A percentile compares a stretch with the other conserved stretches of the same genome.
These are phyloP conservation scores for Tenthredo livida DNA, from an alignment of 2,888 invertebrate genomes.

Conservation along the genomic window DNA sequence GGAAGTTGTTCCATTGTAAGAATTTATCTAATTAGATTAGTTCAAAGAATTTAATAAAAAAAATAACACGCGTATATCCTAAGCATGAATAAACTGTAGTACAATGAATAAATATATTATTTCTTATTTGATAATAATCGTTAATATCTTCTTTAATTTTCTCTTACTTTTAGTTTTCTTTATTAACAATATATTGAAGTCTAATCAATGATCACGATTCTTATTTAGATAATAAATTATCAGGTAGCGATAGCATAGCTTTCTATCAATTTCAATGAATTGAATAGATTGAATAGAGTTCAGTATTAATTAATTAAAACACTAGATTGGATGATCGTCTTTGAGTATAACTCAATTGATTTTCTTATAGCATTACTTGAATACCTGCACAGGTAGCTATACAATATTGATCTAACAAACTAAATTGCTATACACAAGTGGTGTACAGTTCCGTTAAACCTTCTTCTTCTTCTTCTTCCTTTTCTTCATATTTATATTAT, in stretches of 20 bases:
- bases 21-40: conserved; percentile 35
- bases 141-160: neutral
- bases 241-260: neutral
- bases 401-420: conserved; percentile 43
- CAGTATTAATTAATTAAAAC: neutral
- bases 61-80: neutral
- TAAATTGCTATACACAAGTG: conserved; percentile 14
- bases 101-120: neutral
- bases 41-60: neutral
- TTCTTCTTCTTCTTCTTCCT: neutral
- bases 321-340: neutral
- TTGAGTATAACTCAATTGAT: conserved; percentile 21
- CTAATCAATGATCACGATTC: neutral
- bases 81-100: neutral
- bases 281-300: neutral
- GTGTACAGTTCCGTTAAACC: neutral
- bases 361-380: neutral
- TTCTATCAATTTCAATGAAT: neutral
- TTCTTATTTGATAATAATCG: neutral
- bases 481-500: neutral
- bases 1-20: conserved; percentile 87
- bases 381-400: conserved; percentile 6
- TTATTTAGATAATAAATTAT: neutral
- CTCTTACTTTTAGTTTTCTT: neutral
- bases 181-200: neutral